A percentile compares a stretch with the other conserved stretches of the same genome.
Evolutionary conservation across 2,888 invertebrate genomes (phyloP).

Genomic region (Strigamia transsilvanica): DNA sequence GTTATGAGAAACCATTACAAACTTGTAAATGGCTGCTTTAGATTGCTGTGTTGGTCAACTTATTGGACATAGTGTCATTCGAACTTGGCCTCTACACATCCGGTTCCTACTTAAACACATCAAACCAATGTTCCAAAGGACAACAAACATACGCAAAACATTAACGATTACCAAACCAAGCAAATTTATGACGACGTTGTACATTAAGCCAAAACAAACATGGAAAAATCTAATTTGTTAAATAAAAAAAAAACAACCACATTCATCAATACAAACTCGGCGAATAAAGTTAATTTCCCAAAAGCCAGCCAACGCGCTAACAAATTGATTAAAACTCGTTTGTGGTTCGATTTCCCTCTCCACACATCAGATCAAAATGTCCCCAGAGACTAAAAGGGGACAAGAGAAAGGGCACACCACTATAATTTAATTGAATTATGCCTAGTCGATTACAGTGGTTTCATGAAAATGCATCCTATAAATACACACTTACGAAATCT

Average conservation of each 20-base stretch:
- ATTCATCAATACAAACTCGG: neutral
- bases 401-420: neutral
- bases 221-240: neutral
- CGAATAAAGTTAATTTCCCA: neutral
- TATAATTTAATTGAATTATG: conserved; percentile 24
- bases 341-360: conserved; percentile 33
- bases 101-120: neutral
- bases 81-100: neutral
- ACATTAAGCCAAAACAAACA: too few species aligned
- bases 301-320: neutral
- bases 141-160: too few species aligned
- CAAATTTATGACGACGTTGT: too few species aligned
- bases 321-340: conserved; percentile 44
- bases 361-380: conserved; percentile 22
- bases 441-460: neutral
- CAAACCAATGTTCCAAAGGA: too few species aligned
- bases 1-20: conserved; percentile 33
- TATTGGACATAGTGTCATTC: neutral
- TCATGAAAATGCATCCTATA: neutral
- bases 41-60: conserved; percentile 5
- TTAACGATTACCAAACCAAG: too few species aligned
- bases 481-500: too few species aligned
- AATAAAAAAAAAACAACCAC: neutral
- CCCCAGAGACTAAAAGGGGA: conserved; percentile 5
- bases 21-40: conserved; percentile 16